Base-by-base conservation (phyloP, 2,888 invertebrate genomes). In the Xanthorhoe spadicearia region DNA sequence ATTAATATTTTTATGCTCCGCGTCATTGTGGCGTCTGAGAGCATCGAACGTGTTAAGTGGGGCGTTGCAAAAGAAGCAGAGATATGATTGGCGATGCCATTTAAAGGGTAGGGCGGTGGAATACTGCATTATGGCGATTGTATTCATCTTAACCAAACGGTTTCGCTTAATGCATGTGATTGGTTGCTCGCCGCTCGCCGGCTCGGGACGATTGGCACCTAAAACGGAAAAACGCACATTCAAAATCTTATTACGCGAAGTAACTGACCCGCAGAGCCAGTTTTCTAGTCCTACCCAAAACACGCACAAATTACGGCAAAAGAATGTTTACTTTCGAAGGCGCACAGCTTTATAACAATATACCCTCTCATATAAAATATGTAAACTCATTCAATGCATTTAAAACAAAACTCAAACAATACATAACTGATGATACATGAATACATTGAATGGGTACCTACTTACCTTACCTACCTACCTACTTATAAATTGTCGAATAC, bases 31-130 rank as follows among this genome's bases (percentile, higher is more conserved):
- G 23, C 86, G 85, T 80, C 90, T 92, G 0, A 94, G 76, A 0
- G 73, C 61, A 1, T 78, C 69, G 0, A 83, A 76, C 2, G 83
- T 79, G 83, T 87, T 88, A 19, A 89, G 88, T 1, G 80, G 64
- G n/a, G 81, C 77, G 72, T 90, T 89, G 69, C 93, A 93, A 70
- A 81, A 91, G 83, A 92, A 92, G 66, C 93, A 93, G 3, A 92
- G 82, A 56, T 88, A 93, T 61, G 84, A 84, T 62, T 92, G 90
- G 35, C 90, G 78, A 55, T 90, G 89, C 92, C 92, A 93, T 75
- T 91, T 93, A 72, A 93, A 93, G 0, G 92, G 92, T 1, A 88
- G 8, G 0, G 80, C 86, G 0, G 85, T 88, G 8, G 92, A 87
- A 6, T 73, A 75, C 77, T 92, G 89, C 76, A 93, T 77, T 63